Base-by-base conservation (phyloP, 2,113 vertebrate species). In the Dromaius novaehollandiae region DNA sequence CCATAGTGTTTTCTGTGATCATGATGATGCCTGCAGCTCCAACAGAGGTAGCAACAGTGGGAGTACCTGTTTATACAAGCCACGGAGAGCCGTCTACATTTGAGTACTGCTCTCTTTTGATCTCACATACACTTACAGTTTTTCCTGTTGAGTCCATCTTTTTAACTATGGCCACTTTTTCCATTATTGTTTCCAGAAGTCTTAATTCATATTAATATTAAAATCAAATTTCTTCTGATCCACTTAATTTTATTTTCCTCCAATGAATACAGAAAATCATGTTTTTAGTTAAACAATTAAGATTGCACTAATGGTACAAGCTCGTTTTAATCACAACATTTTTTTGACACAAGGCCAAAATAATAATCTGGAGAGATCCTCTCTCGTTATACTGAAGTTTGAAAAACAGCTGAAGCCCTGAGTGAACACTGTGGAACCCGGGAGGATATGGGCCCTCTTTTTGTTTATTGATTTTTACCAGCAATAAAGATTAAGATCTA, bases 21-120 rank as follows among this genome's bases (percentile, higher is more conserved):
- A 85, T 70, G 73, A 38, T 15, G 63, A 91, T 86, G 92, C 93
- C 96, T 96, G 94, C 94, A 96, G 95, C 94, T 93, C 64, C 93
- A 90, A 48, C 77, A 84, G 83, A 88, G 88, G 82, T 82, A 93
- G 91, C 69, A 96, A 93, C 92, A 96, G 94, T 93, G 83, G 95
- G 63, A 97, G 89, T 84, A 85, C 97, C 96, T 95, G 95, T 96
- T 96, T 95, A 95, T 94, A 96, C 96, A 96, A 96, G 96, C 85
- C 93, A 93, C 53, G 85, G 79, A 95, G 89, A 82, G 80, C 92
- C 87, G 88, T 91, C 96, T 96, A 63, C 65, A 25, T 93, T 38
- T 88, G 61, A 84, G 69, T 68, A 80, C 83, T 84, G 44, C 5
- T 95, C 56, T 60, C 93, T 95, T 96, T 94, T 89, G 82, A 94